A percentile compares a stretch with the other conserved stretches of the same genome.
phyloP scores from a whole-genome alignment of 2,888 invertebrate species.

The Tenthredo scrophulariae region DNA sequence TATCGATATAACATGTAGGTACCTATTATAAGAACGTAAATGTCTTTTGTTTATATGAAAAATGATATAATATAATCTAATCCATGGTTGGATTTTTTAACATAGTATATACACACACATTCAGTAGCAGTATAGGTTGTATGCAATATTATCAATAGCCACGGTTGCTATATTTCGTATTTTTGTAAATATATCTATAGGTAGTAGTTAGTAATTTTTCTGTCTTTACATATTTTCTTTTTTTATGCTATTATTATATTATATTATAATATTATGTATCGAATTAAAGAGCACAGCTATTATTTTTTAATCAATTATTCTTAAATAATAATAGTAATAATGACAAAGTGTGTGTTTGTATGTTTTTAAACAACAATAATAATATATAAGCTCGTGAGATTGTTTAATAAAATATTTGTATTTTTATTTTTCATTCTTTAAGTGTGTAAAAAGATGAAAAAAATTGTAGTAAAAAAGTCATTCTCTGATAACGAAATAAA shows the following conservation, averaged over 20 bases:
- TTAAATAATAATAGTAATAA: not conserved
- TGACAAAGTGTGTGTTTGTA: not conserved
- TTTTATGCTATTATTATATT: not conserved
- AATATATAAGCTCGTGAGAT: not conserved
- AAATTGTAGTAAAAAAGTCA: no score
- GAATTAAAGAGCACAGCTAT: not conserved
- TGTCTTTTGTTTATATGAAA: not conserved
- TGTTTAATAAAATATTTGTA: no score
- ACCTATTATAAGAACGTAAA: not conserved
- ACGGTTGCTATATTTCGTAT: not conserved
- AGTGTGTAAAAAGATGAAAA: no score
- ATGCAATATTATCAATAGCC: not conserved
- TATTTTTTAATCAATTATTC: not conserved
- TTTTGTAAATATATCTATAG: not conserved
- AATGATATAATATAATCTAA: not conserved
- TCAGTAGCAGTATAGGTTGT: not conserved
- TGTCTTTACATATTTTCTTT: not conserved
- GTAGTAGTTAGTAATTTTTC: not conserved
- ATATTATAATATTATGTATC: not conserved
- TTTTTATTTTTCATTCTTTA: no score
- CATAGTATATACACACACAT: not conserved
- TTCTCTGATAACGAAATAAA: not conserved
- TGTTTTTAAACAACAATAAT: not conserved
- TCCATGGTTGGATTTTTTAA: not conserved
- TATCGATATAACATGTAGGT: constrained; percentile 32